Percentiles rank a stretch among this genome's conserved stretches.
Evolutionary conservation across 2,888 invertebrate genomes (phyloP).

Genomic region (Crossocerus cetratus): DNA sequence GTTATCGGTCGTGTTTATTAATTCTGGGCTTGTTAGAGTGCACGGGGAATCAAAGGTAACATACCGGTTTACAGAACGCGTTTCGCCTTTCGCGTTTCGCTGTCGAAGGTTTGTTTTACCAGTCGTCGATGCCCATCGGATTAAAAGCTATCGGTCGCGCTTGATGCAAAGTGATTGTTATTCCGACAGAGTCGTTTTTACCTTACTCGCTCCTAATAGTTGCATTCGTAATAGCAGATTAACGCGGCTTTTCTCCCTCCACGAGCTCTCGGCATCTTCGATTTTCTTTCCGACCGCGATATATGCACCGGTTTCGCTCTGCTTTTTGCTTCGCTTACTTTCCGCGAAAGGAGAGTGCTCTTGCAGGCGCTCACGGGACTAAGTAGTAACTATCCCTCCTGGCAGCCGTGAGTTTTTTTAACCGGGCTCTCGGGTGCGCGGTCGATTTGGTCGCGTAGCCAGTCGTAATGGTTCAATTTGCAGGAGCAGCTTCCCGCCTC

Average conservation of each 20-base stretch:
- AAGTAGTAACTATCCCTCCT: conserved; percentile 31
- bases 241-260: conserved; percentile 5
- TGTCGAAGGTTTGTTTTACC: too few relatives aligned
- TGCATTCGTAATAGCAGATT: conserved; percentile 43
- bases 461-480: conserved; percentile 66
- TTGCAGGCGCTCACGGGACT: not conserved
- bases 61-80: too few relatives aligned
- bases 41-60: too few relatives aligned
- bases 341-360: conserved; percentile 22
- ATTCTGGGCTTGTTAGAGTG: not conserved
- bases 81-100: too few relatives aligned
- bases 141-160: too few relatives aligned
- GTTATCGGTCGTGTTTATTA: not conserved
- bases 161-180: too few relatives aligned
- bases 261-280: not conserved
- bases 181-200: too few relatives aligned
- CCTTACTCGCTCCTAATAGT: conserved; percentile 44
- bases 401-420: conserved; percentile 4
- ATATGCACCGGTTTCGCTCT: not conserved
- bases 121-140: too few relatives aligned
- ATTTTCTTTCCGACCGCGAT: conserved; percentile 8
- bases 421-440: conserved; percentile 2
- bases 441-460: conserved; percentile 52
- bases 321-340: conserved; percentile 16
- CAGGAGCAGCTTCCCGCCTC: conserved; percentile 39